Evolutionary conservation across 2,797 vertebrate species (phyloP).

Genomic region (Acanthiza pusilla): DNA sequence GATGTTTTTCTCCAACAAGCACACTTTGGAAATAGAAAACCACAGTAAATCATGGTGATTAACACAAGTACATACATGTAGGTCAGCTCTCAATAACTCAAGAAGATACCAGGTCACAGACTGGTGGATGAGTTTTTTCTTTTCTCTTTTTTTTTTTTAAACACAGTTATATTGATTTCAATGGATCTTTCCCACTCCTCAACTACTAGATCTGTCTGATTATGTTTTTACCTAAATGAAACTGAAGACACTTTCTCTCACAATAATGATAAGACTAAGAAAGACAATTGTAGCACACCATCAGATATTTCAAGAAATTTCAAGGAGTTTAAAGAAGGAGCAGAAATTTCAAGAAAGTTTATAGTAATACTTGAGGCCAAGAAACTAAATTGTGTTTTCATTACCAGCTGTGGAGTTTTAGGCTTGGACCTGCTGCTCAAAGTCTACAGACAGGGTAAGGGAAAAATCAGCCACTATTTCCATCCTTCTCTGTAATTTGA

Average conservation of each 20-base stretch:
- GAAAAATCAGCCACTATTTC: slow-evolving; percentile 37
- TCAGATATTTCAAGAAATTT: neutral
- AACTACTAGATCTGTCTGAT: neutral
- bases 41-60: neutral
- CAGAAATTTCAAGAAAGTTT: neutral
- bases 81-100: neutral
- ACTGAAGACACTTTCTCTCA: neutral
- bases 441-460: neutral
- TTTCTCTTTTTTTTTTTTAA: neutral
- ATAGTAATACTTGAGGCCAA: neutral
- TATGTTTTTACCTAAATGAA: neutral
- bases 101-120: neutral
- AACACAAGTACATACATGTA: neutral
- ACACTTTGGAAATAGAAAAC: neutral
- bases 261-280: neutral
- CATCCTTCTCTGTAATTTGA: slow-evolving; percentile 35
- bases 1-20: neutral
- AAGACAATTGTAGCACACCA: neutral
- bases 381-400: neutral
- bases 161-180: neutral
- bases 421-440: neutral
- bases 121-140: neutral
- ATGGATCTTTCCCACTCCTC: neutral
- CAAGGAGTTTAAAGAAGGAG: neutral
- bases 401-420: neutral